Evolutionary conservation across 23 tunicate genomes (phyloP).

Genomic region (Halocynthia roretzi): DNA sequence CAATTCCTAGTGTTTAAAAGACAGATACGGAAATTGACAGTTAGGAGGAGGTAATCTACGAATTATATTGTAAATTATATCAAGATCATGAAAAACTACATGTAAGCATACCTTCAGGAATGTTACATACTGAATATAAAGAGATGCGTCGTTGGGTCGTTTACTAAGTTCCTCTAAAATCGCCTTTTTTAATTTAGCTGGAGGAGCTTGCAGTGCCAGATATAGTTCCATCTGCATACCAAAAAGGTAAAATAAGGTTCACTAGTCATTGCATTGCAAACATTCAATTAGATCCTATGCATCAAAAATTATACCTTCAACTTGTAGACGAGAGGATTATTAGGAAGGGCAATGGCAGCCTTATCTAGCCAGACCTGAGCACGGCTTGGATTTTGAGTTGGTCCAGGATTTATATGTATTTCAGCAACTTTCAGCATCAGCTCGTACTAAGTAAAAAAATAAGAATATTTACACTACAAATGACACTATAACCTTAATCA

Average conservation of each 20-base stretch:
- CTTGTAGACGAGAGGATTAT: conserved; percentile 54
- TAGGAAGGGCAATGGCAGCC: conserved; percentile 54
- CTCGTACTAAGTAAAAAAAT: conserved; percentile 41
- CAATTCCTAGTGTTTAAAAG: neutral
- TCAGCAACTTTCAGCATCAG: conserved; percentile 64
- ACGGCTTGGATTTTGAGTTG: conserved; percentile 57
- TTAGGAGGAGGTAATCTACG: too few relatives aligned
- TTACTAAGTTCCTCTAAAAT: conserved; percentile 55
- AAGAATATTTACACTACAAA: neutral
- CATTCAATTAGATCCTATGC: neutral
- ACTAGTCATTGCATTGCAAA: neutral
- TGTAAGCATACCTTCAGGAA: conserved; percentile 83
- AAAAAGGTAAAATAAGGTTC: neutral
- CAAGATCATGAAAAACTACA: too few relatives aligned
- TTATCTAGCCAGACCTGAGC: conserved; percentile 90
- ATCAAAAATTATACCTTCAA: conserved; percentile 39
- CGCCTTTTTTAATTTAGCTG: conserved; percentile 41
- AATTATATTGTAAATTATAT: too few relatives aligned
- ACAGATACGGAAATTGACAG: neutral
- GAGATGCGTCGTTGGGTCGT: conserved; percentile 42
- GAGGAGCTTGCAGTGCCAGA: conserved; percentile 56
- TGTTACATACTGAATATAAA: conserved; percentile 65
- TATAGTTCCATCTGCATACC: conserved; percentile 55
- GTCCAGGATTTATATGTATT: conserved; percentile 70
- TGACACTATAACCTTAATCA: neutral